Evolutionary conservation across 2,888 invertebrate genomes (phyloP), one percentile per base, ranked within the genome.

Genomic region (Leptopilina myrica): DNA sequence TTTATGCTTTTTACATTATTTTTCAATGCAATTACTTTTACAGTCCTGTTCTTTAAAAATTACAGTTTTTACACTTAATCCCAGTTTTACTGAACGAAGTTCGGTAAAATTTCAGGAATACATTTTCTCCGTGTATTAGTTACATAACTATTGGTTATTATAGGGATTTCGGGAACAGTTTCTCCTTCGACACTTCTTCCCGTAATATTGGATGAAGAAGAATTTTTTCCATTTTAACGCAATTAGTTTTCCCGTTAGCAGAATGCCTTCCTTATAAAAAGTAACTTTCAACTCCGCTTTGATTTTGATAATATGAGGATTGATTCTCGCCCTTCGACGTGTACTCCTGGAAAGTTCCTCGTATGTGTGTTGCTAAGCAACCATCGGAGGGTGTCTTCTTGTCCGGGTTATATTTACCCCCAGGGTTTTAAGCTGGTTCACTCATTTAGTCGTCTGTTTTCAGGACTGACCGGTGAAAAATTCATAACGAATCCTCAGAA

Each of bases 301-400:
- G 88, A 88, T 88, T 89, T 88, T 82, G 84, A 82, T 84, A 82
- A 84, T 88, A 87, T 87, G 88, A 88, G 88, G 73, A 85, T 86
- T 87, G 88, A 88, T 88, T 89, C 89, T 88, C 88, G 84, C 87
- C 87, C 88, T 87, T 88, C 88, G 89, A 89, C 81, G 79, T 89
- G 87, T 87, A 85, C 85, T 8, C 85, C 86, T 86, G 87, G 88
- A 86, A 88, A 88, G 85, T 87, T 82, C 86, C 85, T 88, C 87
- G 26, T 73, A 56, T 73, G 86, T 87, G 88, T 87, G 90, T 90
- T 90, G 90, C 90, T 87, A 89, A 88, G 90, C 90, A 90, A 90
- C 90, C 84, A 78, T 83, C 82, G 86, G 84, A 88, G 88, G 88
- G 88, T 86, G 87, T 87, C 88, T 88, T 88, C 88, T 88, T 88